Percentiles rank a stretch among this genome's conserved stretches.
Conservation (phyloP, 1,140 invertebrate genomes). For the Coenobita brevimanus region DNA sequence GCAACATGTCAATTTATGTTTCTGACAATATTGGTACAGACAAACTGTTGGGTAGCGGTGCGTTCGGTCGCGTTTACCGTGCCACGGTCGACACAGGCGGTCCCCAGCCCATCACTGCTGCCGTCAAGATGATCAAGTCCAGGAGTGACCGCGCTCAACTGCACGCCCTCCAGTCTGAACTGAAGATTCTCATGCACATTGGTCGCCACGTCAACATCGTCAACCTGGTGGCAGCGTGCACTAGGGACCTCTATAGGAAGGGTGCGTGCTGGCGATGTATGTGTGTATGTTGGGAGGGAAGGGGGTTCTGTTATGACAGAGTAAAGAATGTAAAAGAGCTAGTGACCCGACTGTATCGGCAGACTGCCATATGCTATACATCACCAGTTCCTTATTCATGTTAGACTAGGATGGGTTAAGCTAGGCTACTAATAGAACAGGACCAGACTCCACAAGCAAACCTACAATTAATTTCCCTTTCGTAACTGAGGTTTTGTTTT, state of each 20-base stretch:
- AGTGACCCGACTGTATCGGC: too few species aligned
- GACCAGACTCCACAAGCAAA: too few species aligned
- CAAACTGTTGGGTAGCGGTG: constrained; percentile 89
- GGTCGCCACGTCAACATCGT: constrained; percentile 77
- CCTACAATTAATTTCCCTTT: too few species aligned
- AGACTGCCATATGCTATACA: too few species aligned
- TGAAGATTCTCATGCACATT: constrained; percentile 77
- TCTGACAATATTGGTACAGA: constrained; percentile 81
- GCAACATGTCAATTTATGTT: not conserved
- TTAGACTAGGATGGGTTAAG: too few species aligned
- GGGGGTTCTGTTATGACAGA: too few species aligned
- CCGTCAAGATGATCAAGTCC: constrained; percentile 90
- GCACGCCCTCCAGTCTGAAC: constrained; percentile 76
- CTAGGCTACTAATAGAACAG: too few species aligned
- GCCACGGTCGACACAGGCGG: constrained; percentile 77
- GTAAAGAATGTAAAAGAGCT: too few species aligned
- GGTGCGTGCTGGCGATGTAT: too few species aligned
- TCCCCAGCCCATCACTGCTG: constrained; percentile 79
- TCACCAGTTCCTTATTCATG: too few species aligned
- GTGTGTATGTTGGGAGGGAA: too few species aligned
- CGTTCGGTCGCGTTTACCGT: constrained; percentile 94
- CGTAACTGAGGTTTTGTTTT: too few species aligned
- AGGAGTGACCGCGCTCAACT: constrained; percentile 82
- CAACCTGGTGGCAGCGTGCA: constrained; percentile 77
- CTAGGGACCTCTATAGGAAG: constrained; percentile 71